Percentiles rank a stretch among this genome's conserved stretches.
Evolutionary conservation across 2,113 vertebrate species (phyloP).

Genomic region (Pseudonaja textilis): DNA sequence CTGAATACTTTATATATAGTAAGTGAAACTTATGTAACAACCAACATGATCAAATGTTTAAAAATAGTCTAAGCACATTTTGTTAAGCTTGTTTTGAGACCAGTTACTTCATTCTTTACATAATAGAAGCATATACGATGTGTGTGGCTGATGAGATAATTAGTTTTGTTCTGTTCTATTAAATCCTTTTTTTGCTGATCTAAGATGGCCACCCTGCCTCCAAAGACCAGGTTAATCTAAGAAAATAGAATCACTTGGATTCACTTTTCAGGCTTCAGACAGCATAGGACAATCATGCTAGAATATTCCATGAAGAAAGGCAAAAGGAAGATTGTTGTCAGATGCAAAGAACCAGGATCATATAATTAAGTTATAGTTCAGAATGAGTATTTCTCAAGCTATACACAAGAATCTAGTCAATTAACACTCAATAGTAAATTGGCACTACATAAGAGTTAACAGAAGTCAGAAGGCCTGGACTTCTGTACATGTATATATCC

Average conservation of each 20-base stretch:
- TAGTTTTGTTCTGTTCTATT: background rate
- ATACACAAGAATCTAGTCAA: background rate
- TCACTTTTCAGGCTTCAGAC: background rate
- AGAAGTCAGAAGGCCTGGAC: background rate
- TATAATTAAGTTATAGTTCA: background rate
- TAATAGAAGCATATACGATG: background rate
- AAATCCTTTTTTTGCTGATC: background rate
- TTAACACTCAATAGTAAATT: background rate
- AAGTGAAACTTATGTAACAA: conserved; percentile 66
- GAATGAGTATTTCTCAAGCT: background rate
- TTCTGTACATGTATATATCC: too few relatives aligned
- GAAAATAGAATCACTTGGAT: background rate
- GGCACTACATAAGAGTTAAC: background rate
- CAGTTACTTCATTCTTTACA: conserved; percentile 41
- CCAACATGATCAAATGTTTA: conserved; percentile 64
- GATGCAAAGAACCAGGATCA: background rate
- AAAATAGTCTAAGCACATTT: conserved; percentile 62
- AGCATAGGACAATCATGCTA: too few relatives aligned
- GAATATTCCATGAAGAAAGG: background rate
- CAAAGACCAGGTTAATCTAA: background rate
- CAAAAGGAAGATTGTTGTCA: background rate
- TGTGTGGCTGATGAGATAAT: background rate
- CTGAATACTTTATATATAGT: conserved; percentile 59
- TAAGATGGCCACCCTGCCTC: background rate
- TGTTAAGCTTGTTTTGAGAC: conserved; percentile 17